phyloP scores from a whole-genome alignment of 2,888 invertebrate species.

The Luperina testacea region DNA sequence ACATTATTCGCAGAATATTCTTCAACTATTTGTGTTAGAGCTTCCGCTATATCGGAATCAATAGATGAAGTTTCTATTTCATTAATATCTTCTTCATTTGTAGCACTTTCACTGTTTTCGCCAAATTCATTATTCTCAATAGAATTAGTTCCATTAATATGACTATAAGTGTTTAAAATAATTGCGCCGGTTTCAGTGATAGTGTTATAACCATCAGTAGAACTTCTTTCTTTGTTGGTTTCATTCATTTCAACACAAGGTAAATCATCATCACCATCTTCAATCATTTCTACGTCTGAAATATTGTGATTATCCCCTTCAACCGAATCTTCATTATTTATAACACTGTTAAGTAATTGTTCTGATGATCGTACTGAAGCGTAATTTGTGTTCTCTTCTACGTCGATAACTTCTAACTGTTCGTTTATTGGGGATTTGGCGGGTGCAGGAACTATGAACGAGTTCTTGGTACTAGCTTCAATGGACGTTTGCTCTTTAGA shows the following conservation, averaged over 20 bases:
- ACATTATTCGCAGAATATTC: conserved; percentile 70
- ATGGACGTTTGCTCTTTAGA: conserved; percentile 36
- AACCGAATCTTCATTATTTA: conserved; percentile 54
- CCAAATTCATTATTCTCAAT: conserved; percentile 16
- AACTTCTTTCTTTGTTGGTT: conserved; percentile 6
- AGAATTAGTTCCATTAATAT: conserved; percentile 7
- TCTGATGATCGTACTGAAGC: conserved; percentile 72
- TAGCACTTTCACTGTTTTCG: conserved; percentile 3
- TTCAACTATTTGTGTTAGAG: conserved; percentile 82
- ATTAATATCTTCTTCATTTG: conserved; percentile 15
- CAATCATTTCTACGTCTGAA: conserved; percentile 57
- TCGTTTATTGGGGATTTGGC: conserved; percentile 4
- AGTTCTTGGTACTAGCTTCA: conserved; percentile 25
- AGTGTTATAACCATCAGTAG: not conserved
- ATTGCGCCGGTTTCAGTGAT: not conserved
- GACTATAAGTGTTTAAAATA: not conserved
- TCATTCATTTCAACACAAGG: conserved; percentile 19
- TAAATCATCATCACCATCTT: conserved; percentile 23
- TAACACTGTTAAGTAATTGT: conserved; percentile 74
- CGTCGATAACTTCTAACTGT: not conserved
- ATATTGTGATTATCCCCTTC: conserved; percentile 16
- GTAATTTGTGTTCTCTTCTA: conserved; percentile 52
- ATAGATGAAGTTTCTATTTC: conserved; percentile 54
- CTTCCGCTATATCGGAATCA: conserved; percentile 78
- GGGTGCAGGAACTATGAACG: not conserved